A percentile compares a stretch with the other conserved stretches of the same genome.
These are phyloP conservation scores for Slavum lentiscoides DNA, from an alignment of 2,888 invertebrate genomes.

Conservation along the genomic window DNA sequence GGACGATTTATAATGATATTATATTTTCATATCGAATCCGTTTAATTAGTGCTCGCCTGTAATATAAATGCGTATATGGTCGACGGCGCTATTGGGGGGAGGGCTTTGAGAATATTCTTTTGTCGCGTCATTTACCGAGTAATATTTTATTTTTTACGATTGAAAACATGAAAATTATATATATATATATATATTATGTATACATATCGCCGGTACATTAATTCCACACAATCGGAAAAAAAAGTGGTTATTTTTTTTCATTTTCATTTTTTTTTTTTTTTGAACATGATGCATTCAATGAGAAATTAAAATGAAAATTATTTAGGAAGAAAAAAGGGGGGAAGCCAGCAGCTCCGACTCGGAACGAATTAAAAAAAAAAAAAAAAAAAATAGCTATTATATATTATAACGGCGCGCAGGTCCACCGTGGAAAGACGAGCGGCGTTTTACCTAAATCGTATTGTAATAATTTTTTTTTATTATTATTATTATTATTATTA, in stretches of 20 bases:
- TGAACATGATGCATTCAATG: constrained; percentile 2
- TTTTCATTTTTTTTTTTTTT: not conserved
- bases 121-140: not conserved
- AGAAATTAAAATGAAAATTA: constrained; percentile 46
- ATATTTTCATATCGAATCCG: not conserved
- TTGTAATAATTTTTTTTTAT: constrained; percentile 24
- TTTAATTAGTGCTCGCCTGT: constrained; percentile 26
- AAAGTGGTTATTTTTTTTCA: not conserved
- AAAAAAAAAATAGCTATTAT: not conserved
- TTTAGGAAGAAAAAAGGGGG: not conserved
- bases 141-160: constrained; percentile 4
- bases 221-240: constrained; percentile 9
- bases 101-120: constrained; percentile 11
- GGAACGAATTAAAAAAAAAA: not conserved
- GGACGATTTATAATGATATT: too few relatives aligned
- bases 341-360: not conserved
- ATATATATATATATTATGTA: not conserved
- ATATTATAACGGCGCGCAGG: not conserved
- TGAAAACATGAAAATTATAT: constrained; percentile 13
- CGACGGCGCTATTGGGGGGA: too few relatives aligned
- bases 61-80: too few relatives aligned
- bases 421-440: constrained; percentile 32
- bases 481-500: not conserved
- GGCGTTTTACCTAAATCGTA: constrained; percentile 40
- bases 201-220: not conserved